These are phyloP conservation scores for Jacana jacana DNA, from an alignment of 2,113 vertebrate genomes.

Conservation along the genomic window DNA sequence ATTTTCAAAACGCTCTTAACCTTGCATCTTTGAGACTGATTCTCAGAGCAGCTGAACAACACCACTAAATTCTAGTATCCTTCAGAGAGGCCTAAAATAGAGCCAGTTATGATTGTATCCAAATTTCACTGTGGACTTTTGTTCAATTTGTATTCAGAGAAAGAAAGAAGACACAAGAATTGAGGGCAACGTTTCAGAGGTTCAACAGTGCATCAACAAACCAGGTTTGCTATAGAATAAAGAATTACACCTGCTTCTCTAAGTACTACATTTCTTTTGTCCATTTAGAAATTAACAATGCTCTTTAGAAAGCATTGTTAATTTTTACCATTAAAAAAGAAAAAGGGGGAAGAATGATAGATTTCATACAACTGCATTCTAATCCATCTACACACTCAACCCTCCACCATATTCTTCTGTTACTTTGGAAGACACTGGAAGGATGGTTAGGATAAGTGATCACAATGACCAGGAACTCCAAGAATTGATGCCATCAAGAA, in stretches of 20 bases:
- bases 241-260: not conserved
- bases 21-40: not conserved
- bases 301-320: not conserved
- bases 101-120: not conserved
- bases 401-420: not conserved
- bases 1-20: not conserved
- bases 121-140: not conserved
- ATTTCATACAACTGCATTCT: not conserved
- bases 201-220: not conserved
- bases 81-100: not conserved
- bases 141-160: not conserved
- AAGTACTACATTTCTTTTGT: not conserved
- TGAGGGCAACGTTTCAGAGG: not conserved
- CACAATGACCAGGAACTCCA: not conserved
- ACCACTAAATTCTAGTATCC: not conserved
- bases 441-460: not conserved
- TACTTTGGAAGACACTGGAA: not conserved
- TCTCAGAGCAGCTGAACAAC: not conserved
- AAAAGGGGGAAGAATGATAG: fast-evolving
- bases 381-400: not conserved
- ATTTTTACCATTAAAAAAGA: not conserved
- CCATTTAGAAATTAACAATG: not conserved
- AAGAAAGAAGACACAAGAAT: not conserved
- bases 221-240: not conserved
- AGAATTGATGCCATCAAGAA: not conserved